Percentiles rank a stretch among this genome's conserved stretches.
These are phyloP conservation scores for Gasterosteus nipponicus DNA, from an alignment of 2,113 vertebrate species.

Conservation along the genomic window DNA sequence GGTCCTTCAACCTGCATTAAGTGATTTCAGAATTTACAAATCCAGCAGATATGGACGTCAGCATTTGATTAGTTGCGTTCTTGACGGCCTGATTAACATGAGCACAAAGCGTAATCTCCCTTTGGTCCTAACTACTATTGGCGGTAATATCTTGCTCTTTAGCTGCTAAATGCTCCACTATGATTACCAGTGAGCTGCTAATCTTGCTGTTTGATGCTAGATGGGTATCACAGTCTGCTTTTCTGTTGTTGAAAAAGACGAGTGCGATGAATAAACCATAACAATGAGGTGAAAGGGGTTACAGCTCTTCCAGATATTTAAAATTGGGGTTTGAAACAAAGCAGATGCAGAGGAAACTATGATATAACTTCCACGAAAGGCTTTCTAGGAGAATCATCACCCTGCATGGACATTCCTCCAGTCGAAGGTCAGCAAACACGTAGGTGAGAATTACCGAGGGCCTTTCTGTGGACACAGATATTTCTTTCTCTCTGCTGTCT, in stretches of 20 bases:
- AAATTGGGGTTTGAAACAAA: background rate
- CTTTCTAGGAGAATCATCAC: slow-evolving; percentile 19
- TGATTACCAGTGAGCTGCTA: background rate
- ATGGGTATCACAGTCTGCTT: background rate
- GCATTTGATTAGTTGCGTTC: background rate
- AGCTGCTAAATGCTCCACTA: background rate
- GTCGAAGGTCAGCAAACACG: background rate
- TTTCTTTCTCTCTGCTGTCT: background rate
- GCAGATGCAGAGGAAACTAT: background rate
- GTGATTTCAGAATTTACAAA: background rate
- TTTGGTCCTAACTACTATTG: background rate
- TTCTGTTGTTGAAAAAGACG: background rate
- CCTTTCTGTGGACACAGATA: background rate
- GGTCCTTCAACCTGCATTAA: slow-evolving; percentile 12
- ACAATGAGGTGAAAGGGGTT: background rate
- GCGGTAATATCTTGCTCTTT: background rate
- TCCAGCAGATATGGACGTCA: background rate
- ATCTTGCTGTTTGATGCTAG: background rate
- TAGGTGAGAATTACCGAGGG: slow-evolving; percentile 1
- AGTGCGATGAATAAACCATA: slow-evolving; percentile 3
- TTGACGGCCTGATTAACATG: background rate
- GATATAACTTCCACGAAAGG: background rate
- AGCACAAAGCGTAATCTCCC: background rate
- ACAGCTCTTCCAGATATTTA: background rate
- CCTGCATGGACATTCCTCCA: slow-evolving; percentile 6